A percentile compares a stretch with the other conserved stretches of the same genome.
phyloP scores from a whole-genome alignment of 2,797 vertebrate species.

The Champsocephalus esox region DNA sequence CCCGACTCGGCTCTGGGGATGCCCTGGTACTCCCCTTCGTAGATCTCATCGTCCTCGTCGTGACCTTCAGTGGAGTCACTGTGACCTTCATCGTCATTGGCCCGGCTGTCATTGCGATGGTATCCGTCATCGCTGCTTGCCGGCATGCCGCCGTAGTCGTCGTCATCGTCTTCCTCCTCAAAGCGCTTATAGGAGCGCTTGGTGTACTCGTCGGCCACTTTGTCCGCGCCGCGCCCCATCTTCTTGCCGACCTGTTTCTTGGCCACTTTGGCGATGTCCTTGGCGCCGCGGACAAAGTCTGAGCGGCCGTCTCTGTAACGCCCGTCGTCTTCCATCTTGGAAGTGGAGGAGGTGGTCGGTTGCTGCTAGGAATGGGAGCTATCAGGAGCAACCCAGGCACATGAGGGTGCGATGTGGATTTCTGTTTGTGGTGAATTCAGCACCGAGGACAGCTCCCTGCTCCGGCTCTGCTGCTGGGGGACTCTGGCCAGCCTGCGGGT shows the following conservation, averaged over 20 bases:
- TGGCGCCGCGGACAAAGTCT: conserved; percentile 95
- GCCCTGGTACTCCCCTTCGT: conserved; percentile 97
- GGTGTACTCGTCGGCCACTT: conserved; percentile 93
- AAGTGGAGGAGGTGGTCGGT: conserved; percentile 40
- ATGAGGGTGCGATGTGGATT: conserved; percentile 61
- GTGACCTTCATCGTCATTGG: conserved; percentile 91
- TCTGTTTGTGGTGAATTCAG: conserved; percentile 64
- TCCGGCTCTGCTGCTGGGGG: conserved; percentile 44
- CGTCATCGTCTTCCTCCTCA: conserved; percentile 94
- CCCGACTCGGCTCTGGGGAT: conserved; percentile 92
- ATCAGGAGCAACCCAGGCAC: conserved; percentile 78
- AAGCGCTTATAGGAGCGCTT: conserved; percentile 94
- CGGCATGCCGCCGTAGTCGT: conserved; percentile 83
- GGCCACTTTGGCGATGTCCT: conserved; percentile 97
- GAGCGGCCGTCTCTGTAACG: conserved; percentile 89
- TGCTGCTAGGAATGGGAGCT: conserved; percentile 58
- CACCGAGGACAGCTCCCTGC: conserved; percentile 67
- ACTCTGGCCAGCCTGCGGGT: conserved; percentile 27
- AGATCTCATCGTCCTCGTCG: conserved; percentile 97
- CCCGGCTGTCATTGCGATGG: conserved; percentile 86
- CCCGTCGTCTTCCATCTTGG: conserved; percentile 92
- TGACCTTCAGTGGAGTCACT: conserved; percentile 98
- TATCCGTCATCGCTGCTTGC: conserved; percentile 80
- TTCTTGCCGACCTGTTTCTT: conserved; percentile 95
- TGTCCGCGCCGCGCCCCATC: conserved; percentile 90